A percentile compares a stretch with the other conserved stretches of the same genome.
These are phyloP conservation scores for Drosophila monieri DNA, from an alignment of 2,888 invertebrate genomes.

Conservation along the genomic window DNA sequence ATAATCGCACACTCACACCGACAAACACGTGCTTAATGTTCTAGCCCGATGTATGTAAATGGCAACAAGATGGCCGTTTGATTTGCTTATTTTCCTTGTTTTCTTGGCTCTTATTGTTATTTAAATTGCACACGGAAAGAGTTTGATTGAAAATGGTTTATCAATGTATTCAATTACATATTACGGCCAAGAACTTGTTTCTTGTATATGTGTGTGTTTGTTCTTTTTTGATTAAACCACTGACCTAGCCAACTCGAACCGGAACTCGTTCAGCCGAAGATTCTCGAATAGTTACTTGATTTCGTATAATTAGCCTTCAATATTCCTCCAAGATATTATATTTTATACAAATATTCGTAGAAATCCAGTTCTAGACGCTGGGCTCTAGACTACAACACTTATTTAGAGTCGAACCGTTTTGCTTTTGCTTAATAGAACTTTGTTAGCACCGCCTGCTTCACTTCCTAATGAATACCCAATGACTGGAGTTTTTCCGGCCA, in stretches of 20 bases:
- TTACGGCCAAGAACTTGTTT: slow-evolving; percentile 26
- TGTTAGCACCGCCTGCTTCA: slow-evolving; percentile 31
- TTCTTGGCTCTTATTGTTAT: slow-evolving; percentile 63
- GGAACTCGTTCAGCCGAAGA: slow-evolving; percentile 38
- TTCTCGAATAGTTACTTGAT: slow-evolving; percentile 33
- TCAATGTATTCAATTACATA: slow-evolving; percentile 42
- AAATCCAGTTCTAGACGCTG: slow-evolving; percentile 15
- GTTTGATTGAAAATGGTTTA: slow-evolving; percentile 40
- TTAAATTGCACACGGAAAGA: slow-evolving; percentile 74
- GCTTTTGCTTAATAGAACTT: slow-evolving; percentile 5
- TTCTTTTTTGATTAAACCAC: slow-evolving; percentile 23
- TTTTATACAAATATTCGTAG: slow-evolving; percentile 1
- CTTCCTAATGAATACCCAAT: slow-evolving; percentile 26
- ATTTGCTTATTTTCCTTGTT: slow-evolving; percentile 1
- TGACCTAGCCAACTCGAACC: slow-evolving; percentile 46
- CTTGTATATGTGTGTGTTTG: background rate
- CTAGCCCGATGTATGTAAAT: slow-evolving; percentile 55
- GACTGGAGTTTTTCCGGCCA: slow-evolving; percentile 16
- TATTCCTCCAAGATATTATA: slow-evolving; percentile 3
- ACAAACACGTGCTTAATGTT: slow-evolving; percentile 47
- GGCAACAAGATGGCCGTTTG: slow-evolving; percentile 7
- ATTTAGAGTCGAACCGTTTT: background rate
- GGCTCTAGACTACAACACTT: background rate
- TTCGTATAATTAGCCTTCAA: slow-evolving; percentile 28
- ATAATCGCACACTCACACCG: slow-evolving; percentile 30